These are phyloP conservation scores for Taenaris catops DNA, from an alignment of 2,888 invertebrate genomes.

Conservation along the genomic window DNA sequence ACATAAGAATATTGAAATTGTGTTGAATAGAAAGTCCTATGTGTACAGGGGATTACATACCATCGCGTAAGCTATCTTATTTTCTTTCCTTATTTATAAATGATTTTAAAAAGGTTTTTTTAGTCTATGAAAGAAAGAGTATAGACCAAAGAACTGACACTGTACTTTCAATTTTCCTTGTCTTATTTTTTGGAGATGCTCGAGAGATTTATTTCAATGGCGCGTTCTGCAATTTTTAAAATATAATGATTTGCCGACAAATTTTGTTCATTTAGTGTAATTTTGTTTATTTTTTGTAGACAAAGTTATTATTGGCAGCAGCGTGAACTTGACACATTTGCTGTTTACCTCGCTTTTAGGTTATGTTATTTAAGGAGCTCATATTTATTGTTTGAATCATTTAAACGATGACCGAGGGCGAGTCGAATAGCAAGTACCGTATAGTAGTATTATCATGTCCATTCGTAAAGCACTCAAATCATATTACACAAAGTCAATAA, in stretches of 20 bases:
- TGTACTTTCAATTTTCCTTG: neutral
- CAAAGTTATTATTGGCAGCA: conserved; percentile 8
- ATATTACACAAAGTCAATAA: no score
- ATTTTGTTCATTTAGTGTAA: conserved; percentile 18
- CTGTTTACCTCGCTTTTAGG: conserved; percentile 43
- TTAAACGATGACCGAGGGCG: conserved; percentile 64
- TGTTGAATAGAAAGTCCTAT: no score
- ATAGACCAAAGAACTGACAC: no score
- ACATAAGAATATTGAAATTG: no score
- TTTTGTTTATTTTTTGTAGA: conserved; percentile 13
- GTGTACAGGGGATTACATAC: no score
- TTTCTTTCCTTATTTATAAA: no score
- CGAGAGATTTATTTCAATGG: conserved; percentile 19
- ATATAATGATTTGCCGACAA: conserved; percentile 20
- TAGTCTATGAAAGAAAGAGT: no score
- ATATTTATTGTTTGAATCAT: conserved; percentile 46
- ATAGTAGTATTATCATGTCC: conserved; percentile 54
- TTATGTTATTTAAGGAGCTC: conserved; percentile 63
- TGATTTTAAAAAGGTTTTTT: no score
- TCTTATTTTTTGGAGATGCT: conserved; percentile 5
- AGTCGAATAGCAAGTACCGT: conserved; percentile 41
- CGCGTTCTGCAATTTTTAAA: conserved; percentile 19
- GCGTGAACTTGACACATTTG: conserved; percentile 20
- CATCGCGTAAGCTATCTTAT: no score
- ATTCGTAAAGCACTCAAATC: conserved; percentile 48